Base-by-base conservation (phyloP, 2,113 vertebrate genomes). In the Chlorodrepanis virens region DNA sequence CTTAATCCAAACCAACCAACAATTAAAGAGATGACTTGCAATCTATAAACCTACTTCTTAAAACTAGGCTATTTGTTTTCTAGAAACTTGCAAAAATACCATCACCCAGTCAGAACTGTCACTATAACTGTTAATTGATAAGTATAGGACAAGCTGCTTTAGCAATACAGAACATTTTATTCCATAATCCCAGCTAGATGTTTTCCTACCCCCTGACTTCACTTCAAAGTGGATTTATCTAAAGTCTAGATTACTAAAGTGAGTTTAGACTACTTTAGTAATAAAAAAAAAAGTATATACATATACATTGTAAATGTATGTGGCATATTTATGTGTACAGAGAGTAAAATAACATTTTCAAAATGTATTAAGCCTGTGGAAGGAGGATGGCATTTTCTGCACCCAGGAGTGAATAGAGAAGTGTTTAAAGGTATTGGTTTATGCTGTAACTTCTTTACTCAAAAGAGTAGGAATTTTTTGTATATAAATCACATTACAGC, bases 1-100 rank as follows among this genome's bases (percentile, higher is more conserved):
- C 59, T 89, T 89, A 92, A 90, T 89, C 76, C 68, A 89, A 93
- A 92, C 63, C 52, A 78, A 70, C 35, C 42, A 74, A 67, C 70
- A 86, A 92, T 72, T 83, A 45, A 86, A 92, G 67, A 53, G 68
- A 85, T 76, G 37, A 92, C 19, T 77, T 67, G 54, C 52, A 71
- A 50, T 78, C 68, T 70, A 86, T 67, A 81, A 93, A 93, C 33
- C 80, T 84, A 23, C 42, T 94, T 81, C 81, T 87, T 68, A 83
- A 87, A 89, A 47, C 20, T 28, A 67, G 37, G 12, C 12, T 74
- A n/a, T 33, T 75, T 50, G 40, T 75, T 85, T 59, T 6, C 57
- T 52, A 70, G 47, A 87, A 87, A 74, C 52, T 89, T 89, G 50
- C 42, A 81, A 77, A 90, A 83, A 37, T 40, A 37, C 9, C 27